Conservation (phyloP, 2,888 invertebrate genomes). For the Carpatolechia fugitivella region DNA sequence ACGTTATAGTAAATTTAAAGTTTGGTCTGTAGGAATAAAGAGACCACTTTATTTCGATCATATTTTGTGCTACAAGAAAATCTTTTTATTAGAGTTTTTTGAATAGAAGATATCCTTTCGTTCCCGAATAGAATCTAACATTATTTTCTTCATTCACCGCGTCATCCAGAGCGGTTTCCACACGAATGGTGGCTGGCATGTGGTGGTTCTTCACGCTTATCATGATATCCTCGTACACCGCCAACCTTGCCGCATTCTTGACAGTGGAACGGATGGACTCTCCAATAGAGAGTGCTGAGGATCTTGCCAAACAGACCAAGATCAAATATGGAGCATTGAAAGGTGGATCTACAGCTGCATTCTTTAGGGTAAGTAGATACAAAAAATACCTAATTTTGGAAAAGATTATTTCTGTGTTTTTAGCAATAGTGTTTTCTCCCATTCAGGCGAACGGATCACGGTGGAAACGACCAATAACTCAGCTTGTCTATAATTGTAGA, state of each 20-base stretch:
- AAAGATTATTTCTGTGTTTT: too few species aligned
- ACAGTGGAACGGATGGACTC: constrained; percentile 96
- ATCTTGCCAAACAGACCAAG: constrained; percentile 96
- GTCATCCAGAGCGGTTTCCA: constrained; percentile 87
- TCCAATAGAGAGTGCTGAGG: constrained; percentile 97
- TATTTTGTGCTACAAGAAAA: too few species aligned
- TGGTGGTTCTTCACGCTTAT: constrained; percentile 98
- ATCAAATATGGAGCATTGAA: constrained; percentile 97
- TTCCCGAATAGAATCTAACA: too few species aligned
- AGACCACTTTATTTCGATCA: too few species aligned
- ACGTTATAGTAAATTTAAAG: too few species aligned
- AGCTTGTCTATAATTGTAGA: too few species aligned
- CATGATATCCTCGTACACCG: constrained; percentile 98
- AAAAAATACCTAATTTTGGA: not conserved
- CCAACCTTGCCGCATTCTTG: constrained; percentile 95
- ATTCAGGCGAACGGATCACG: too few species aligned
- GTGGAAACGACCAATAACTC: too few species aligned
- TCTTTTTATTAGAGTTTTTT: too few species aligned
- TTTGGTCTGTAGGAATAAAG: too few species aligned
- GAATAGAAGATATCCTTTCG: not conserved
- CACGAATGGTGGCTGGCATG: constrained; percentile 93
- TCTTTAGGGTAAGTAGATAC: constrained; percentile 88
- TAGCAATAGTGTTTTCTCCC: too few species aligned
- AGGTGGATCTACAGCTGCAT: constrained; percentile 95
- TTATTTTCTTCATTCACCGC: too few species aligned